Percentiles rank a stretch among this genome's conserved stretches.
These are phyloP conservation scores for Piaya cayana DNA, from an alignment of 2,113 vertebrate species.

Conservation along the genomic window DNA sequence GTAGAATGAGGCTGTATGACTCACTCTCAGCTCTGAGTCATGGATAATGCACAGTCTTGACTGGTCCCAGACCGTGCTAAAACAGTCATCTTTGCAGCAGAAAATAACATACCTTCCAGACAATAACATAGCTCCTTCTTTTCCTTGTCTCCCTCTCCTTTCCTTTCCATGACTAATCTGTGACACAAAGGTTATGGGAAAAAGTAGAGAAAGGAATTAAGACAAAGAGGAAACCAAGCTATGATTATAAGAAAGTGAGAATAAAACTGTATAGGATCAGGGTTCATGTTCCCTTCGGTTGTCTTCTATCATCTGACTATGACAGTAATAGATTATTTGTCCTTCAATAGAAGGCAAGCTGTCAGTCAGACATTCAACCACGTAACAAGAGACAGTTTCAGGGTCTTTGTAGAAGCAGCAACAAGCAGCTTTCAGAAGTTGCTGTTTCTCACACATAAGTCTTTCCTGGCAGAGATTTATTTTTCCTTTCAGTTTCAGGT, in stretches of 20 bases:
- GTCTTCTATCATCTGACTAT: not conserved
- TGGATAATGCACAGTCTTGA: rapidly evolving
- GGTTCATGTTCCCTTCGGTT: not conserved
- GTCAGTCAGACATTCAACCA: not conserved
- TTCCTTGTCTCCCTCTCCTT: not conserved
- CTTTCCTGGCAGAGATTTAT: not conserved
- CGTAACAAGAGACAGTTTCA: not conserved
- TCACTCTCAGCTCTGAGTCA: slow-evolving; percentile 43
- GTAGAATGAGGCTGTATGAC: not conserved
- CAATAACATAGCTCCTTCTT: not conserved
- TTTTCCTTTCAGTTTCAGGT: not conserved
- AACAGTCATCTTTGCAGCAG: not conserved
- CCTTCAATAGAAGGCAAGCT: not conserved
- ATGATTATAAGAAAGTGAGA: not conserved
- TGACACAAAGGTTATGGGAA: slow-evolving; percentile 4
- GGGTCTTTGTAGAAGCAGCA: not conserved
- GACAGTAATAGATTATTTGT: not conserved
- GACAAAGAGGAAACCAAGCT: not conserved
- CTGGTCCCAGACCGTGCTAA: not conserved
- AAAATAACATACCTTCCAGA: not conserved
- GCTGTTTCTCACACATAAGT: not conserved
- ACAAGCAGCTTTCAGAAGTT: not conserved
- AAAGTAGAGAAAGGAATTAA: not conserved
- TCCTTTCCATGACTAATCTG: not conserved
- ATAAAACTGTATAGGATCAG: not conserved